phyloP scores from a whole-genome alignment of 2,113 vertebrate genomes.

The Fregata magnificens region DNA sequence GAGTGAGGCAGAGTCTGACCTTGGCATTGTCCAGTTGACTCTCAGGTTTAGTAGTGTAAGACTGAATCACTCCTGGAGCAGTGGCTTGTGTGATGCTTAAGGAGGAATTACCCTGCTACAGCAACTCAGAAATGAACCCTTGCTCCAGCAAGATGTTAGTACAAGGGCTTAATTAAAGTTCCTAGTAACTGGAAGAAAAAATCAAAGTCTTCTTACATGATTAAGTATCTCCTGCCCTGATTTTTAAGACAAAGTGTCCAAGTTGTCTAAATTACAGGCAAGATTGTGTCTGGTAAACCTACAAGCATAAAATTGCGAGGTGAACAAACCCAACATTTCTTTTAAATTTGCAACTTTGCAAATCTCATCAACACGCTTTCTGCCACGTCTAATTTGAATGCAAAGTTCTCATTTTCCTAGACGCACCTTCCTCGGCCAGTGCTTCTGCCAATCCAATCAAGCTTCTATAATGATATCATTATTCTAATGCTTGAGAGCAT shows the following conservation, averaged over 20 bases:
- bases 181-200: neutral
- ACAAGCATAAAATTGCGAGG: neutral
- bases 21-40: neutral
- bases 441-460: neutral
- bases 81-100: neutral
- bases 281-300: neutral
- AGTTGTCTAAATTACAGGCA: neutral
- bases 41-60: neutral
- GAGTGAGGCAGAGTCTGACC: neutral
- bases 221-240: neutral
- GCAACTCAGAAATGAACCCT: neutral
- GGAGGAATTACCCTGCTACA: neutral
- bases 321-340: neutral
- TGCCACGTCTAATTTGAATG: neutral
- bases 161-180: neutral
- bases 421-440: neutral
- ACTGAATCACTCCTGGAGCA: neutral
- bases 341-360: neutral
- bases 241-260: neutral
- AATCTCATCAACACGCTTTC: neutral
- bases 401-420: neutral
- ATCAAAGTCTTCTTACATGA: neutral
- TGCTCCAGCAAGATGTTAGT: neutral
- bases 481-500: neutral
- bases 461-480: accelerated